Conservation (phyloP, 1,140 invertebrate genomes). For the Brachionus koreanus region DNA sequence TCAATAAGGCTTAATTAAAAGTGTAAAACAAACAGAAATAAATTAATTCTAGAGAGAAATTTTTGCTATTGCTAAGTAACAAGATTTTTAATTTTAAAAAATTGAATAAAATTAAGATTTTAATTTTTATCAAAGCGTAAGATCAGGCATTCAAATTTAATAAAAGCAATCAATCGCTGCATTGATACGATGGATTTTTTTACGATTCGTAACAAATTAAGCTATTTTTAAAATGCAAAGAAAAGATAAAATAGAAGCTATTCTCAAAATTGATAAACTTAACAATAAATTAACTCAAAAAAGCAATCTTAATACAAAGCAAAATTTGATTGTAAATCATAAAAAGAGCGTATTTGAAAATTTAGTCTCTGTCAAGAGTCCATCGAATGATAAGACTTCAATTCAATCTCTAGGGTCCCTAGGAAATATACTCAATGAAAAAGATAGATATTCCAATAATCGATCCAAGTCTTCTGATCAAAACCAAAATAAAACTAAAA, state of each 20-base stretch:
- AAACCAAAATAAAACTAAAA: neutral
- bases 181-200: neutral
- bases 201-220: too few relatives aligned
- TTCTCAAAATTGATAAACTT: slow-evolving; percentile 17
- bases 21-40: slow-evolving; percentile 8
- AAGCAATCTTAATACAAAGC: neutral
- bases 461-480: slow-evolving; percentile 17
- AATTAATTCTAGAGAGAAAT: neutral
- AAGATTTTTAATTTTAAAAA: neutral
- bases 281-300: neutral
- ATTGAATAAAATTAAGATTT: neutral
- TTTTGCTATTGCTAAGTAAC: slow-evolving; percentile 30
- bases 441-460: neutral
- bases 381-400: neutral
- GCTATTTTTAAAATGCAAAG: slow-evolving; percentile 6
- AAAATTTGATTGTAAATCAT: neutral
- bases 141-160: neutral
- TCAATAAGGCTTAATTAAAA: neutral
- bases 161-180: neutral
- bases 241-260: slow-evolving; percentile 18
- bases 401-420: neutral
- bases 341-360: neutral
- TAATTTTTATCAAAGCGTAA: neutral
- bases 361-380: neutral
- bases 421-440: neutral